Conservation (phyloP, 2,888 invertebrate species). For the Seira sanloemensis region DNA sequence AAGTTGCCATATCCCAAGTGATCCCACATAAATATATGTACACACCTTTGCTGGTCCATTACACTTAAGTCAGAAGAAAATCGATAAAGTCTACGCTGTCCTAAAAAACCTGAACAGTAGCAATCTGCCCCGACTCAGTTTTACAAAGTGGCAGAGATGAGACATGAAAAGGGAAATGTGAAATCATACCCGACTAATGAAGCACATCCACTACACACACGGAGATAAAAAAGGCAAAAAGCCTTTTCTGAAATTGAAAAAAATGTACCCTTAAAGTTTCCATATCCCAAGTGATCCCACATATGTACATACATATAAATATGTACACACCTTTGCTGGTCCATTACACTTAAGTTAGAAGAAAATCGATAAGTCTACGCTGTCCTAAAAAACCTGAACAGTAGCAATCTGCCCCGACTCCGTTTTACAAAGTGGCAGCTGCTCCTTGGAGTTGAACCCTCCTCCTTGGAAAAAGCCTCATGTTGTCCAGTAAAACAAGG, state of each 20-base stretch:
- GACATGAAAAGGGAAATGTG: too few relatives aligned
- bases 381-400: too few relatives aligned
- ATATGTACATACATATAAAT: background rate
- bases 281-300: background rate
- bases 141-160: conserved; percentile 16
- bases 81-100: too few relatives aligned
- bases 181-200: too few relatives aligned
- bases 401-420: conserved; percentile 23
- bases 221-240: background rate
- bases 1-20: too few relatives aligned
- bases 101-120: too few relatives aligned
- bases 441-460: background rate
- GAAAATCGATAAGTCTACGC: too few relatives aligned
- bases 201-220: too few relatives aligned
- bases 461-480: background rate
- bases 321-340: background rate
- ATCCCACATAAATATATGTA: too few relatives aligned
- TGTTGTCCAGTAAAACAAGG: background rate
- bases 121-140: too few relatives aligned
- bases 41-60: too few relatives aligned
- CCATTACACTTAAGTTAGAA: background rate
- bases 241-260: background rate
- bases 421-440: conserved; percentile 15
- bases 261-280: background rate
- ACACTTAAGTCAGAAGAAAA: too few relatives aligned